phyloP scores from a whole-genome alignment of 53 echinoderm and acorn worm species.

The Actinopyga echinites region DNA sequence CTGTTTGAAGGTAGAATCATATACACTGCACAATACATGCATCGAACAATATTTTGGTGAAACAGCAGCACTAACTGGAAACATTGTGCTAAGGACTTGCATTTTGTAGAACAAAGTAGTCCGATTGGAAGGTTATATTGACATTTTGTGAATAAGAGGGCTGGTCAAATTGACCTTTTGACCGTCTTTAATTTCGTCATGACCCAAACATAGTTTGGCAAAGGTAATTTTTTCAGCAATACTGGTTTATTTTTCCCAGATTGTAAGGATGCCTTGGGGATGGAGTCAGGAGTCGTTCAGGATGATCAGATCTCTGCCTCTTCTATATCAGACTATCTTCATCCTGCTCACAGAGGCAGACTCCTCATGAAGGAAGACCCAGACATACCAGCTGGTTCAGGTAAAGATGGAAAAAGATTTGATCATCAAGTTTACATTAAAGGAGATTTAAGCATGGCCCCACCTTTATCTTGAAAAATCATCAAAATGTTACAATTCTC shows the following conservation, averaged over 20 bases:
- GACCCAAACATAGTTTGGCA: neutral
- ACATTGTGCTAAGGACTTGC: too few species aligned
- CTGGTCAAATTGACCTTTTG: neutral
- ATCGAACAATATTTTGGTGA: too few species aligned
- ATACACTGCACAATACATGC: too few species aligned
- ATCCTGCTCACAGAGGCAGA: conserved; percentile 68
- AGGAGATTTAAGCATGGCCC: too few species aligned
- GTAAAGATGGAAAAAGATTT: conserved; percentile 30
- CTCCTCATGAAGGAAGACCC: conserved; percentile 57
- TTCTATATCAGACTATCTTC: conserved; percentile 31
- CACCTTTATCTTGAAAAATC: too few species aligned
- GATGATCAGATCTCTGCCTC: conserved; percentile 72
- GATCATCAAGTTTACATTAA: too few species aligned
- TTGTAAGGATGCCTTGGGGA: conserved; percentile 70
- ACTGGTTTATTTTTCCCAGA: conserved; percentile 32
- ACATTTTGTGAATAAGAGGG: neutral
- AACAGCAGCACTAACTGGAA: too few species aligned
- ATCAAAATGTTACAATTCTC: too few species aligned
- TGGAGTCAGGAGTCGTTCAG: conserved; percentile 72
- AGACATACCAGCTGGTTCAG: conserved; percentile 82
- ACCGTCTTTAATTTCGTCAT: neutral
- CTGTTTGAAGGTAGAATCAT: too few species aligned
- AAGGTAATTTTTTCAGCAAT: neutral
- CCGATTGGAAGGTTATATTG: too few species aligned
- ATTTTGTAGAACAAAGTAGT: too few species aligned